Evolutionary conservation across 2,113 vertebrate genomes (phyloP).

Genomic region (Himantopus leucocephalus): DNA sequence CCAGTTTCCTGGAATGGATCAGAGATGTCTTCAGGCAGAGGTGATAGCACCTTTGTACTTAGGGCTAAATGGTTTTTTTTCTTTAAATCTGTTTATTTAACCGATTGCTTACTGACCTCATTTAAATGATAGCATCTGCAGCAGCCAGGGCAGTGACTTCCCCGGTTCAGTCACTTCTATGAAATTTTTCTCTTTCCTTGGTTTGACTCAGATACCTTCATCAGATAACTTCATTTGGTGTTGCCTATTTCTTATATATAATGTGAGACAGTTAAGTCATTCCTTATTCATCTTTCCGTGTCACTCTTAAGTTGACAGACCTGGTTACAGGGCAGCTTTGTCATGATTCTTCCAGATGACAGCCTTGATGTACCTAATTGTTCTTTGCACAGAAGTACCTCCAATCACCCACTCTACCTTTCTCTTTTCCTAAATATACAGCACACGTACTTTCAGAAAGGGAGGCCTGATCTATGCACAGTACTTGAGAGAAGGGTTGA

Average conservation of each 20-base stretch:
- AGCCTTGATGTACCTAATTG: background rate
- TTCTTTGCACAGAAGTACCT: background rate
- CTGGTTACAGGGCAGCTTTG: background rate
- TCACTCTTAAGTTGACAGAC: background rate
- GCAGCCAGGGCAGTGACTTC: background rate
- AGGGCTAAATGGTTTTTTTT: background rate
- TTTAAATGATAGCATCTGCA: background rate
- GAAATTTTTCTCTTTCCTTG: background rate
- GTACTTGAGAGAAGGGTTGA: background rate
- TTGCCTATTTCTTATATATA: background rate
- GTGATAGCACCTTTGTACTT: background rate
- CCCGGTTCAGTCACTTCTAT: background rate
- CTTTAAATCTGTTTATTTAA: background rate
- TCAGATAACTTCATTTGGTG: background rate
- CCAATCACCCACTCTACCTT: background rate
- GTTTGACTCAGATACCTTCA: background rate
- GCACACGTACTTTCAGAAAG: background rate
- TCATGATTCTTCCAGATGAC: background rate
- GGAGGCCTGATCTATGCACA: background rate
- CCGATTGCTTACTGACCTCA: background rate
- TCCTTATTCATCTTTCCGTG: background rate
- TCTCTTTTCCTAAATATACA: background rate
- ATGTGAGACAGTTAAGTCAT: background rate
- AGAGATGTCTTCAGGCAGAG: background rate
- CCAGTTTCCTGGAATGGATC: background rate